Percentiles rank a stretch among this genome's conserved stretches.
Evolutionary conservation across 2,888 invertebrate genomes (phyloP).

Genomic region (Coelinius sp.): DNA sequence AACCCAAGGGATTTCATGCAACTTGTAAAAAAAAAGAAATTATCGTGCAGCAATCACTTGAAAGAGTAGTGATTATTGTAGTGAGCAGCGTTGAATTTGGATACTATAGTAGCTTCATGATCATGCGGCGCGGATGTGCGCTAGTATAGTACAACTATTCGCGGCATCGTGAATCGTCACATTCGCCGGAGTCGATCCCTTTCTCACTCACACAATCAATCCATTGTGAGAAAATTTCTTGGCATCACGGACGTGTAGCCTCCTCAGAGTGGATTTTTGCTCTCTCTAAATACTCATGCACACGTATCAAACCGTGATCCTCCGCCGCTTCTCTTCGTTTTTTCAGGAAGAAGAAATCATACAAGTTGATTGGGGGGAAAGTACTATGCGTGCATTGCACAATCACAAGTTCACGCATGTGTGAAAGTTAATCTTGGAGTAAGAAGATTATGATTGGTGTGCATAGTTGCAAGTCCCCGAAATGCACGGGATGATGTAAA

Average conservation of each 20-base stretch:
- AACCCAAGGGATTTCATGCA: neutral
- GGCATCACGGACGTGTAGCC: slow-evolving; percentile 44
- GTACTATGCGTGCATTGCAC: neutral
- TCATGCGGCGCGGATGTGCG: slow-evolving; percentile 21
- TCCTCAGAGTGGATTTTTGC: slow-evolving; percentile 20
- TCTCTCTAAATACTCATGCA: slow-evolving; percentile 46
- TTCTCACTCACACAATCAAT: slow-evolving; percentile 61
- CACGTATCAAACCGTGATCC: slow-evolving; percentile 24
- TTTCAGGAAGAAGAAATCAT: neutral
- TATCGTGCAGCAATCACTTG: neutral
- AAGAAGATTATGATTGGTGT: neutral
- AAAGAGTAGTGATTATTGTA: neutral
- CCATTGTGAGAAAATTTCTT: slow-evolving; percentile 65
- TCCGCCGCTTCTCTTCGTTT: neutral
- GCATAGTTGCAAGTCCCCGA: neutral
- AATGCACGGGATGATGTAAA: slow-evolving; percentile 28
- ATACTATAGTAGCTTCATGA: slow-evolving; percentile 9
- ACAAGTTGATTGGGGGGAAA: slow-evolving; percentile 34
- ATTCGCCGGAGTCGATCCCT: slow-evolving; percentile 38
- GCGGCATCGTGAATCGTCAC: slow-evolving; percentile 40
- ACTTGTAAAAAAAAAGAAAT: neutral
- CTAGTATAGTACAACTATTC: slow-evolving; percentile 34
- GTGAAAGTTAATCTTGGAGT: slow-evolving; percentile 1
- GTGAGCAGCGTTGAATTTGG: slow-evolving; percentile 6
- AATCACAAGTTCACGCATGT: slow-evolving; percentile 16